A percentile compares a stretch with the other conserved stretches of the same genome.
Evolutionary conservation across 2,113 vertebrate species (phyloP).

Genomic region (Eurystomus gularis): DNA sequence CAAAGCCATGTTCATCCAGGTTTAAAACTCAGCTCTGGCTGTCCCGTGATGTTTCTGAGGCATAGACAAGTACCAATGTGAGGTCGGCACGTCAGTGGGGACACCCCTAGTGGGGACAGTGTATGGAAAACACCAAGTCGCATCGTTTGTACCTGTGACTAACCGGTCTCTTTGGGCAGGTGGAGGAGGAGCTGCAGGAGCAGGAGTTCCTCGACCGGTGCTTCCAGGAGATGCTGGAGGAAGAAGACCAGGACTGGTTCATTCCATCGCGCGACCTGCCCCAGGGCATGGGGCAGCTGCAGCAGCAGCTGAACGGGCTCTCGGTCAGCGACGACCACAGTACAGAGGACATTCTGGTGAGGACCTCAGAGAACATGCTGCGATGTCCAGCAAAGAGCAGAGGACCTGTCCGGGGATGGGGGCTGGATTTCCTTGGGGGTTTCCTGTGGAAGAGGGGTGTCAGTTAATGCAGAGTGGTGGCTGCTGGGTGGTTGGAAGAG

Average conservation of each 20-base stretch:
- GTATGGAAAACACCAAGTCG: fast-evolving
- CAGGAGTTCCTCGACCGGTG: conserved; percentile 97
- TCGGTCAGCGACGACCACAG: conserved; percentile 77
- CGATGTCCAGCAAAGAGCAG: neutral
- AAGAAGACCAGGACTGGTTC: conserved; percentile 98
- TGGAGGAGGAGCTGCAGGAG: conserved; percentile 95
- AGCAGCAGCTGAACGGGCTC: conserved; percentile 92
- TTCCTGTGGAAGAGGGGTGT: neutral
- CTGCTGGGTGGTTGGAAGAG: no score
- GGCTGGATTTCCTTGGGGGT: neutral
- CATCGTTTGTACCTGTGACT: neutral
- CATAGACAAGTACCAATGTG: fast-evolving
- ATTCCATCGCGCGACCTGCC: conserved; percentile 93
- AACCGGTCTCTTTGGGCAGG: conserved; percentile 67
- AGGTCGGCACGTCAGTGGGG: neutral
- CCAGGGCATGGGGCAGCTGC: conserved; percentile 87
- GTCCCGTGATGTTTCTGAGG: neutral
- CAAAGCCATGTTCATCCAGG: neutral
- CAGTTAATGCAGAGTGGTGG: no score
- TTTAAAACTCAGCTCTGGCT: neutral
- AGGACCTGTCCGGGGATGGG: neutral
- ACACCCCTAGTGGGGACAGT: neutral
- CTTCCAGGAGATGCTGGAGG: conserved; percentile 98
- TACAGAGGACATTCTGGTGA: conserved; percentile 92
- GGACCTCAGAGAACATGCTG: neutral